These are phyloP conservation scores for Agonum fuliginosum DNA, from an alignment of 2,888 invertebrate species.

Conservation along the genomic window DNA sequence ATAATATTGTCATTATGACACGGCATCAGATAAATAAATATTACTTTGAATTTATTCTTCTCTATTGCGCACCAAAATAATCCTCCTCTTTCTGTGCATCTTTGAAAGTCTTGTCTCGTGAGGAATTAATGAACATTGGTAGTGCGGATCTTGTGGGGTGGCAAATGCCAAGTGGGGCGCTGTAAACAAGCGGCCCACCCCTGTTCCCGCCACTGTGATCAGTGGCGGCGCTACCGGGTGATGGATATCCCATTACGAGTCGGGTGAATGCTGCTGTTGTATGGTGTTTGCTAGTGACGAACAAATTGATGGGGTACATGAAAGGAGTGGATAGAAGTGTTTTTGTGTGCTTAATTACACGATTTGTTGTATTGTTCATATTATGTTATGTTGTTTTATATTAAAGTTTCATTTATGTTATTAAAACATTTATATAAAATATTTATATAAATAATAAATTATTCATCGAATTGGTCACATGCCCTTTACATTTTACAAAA, in stretches of 20 bases:
- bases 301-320: neutral
- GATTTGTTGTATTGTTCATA: too few relatives aligned
- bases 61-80: too few relatives aligned
- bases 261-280: neutral
- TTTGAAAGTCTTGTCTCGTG: neutral
- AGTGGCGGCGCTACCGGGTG: neutral
- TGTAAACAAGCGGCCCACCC: neutral
- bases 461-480: too few relatives aligned
- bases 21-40: too few relatives aligned
- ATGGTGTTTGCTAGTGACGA: neutral
- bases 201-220: neutral
- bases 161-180: neutral
- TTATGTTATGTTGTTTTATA: too few relatives aligned
- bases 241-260: constrained; percentile 3
- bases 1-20: too few relatives aligned
- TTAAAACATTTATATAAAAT: too few relatives aligned
- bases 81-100: neutral
- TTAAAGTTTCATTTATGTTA: too few relatives aligned
- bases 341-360: neutral
- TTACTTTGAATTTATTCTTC: too few relatives aligned
- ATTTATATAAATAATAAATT: too few relatives aligned
- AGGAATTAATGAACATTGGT: neutral
- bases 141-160: neutral
- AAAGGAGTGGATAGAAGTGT: neutral
- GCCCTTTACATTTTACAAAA: too few relatives aligned